Evolutionary conservation across 2,888 invertebrate species (phyloP), one percentile per base, ranked within the genome.

Genomic region (Epistrophella euchroma): DNA sequence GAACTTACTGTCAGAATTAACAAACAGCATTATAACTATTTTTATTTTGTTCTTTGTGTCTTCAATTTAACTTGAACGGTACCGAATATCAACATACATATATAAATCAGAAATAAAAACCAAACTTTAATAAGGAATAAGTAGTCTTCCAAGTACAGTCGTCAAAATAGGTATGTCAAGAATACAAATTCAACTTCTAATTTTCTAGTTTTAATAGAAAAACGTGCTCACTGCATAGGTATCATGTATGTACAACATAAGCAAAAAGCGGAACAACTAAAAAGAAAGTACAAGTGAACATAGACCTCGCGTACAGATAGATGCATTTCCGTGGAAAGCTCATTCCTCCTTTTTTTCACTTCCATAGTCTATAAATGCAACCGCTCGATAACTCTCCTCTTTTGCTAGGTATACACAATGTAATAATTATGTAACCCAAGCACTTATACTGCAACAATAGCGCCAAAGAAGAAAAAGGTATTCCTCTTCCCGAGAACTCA

Each of bases 391-490:
- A 15, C 22, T n/a, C 32, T 7, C 17, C 10, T 19, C 11, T 11
- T 47, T 19, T 13, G 5, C 13, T 32, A 2, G 9, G 25, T 50
- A 50, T 25, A 13, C 56, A 60, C 62, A 75, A 71, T 70, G 62
- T 64, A 74, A 81, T 60, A 81, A 85, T 85, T 85, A 81, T 76
- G 72, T 81, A 85, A 85, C 47, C 40, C 72, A 85, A 68, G 76
- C 64, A 66, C 68, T 47, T 43, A 15, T 22, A 60, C 52, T 19
- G 22, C 37, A 22, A 60, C 40, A 40, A 75, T 66, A 76, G 84
- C 81, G 85, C 76, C 84, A 45, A 75, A 76, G 85, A 80, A 60
- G 47, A 71, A 62, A 80, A 66, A 66, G 68, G 40, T 75, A 79
- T 75, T 66, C 25, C 75, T 72, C 81, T 85, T 85, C 76, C 72